phyloP scores from a whole-genome alignment of 2,113 vertebrate genomes.

The Clupea harengus region DNA sequence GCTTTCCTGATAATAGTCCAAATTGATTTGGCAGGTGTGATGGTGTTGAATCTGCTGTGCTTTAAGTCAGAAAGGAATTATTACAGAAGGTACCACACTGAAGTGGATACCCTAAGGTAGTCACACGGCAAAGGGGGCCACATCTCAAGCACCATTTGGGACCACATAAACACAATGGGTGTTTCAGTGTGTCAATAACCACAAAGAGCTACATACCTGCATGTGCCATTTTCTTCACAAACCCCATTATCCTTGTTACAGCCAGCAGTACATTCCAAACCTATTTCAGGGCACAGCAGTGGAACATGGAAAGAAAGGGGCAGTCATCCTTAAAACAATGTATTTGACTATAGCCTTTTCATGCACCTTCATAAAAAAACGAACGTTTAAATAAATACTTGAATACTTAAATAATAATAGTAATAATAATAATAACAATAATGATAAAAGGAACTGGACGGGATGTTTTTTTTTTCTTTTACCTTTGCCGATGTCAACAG shows the following conservation, averaged over 20 bases:
- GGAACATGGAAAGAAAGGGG: not conserved
- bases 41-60: not conserved
- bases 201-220: conserved; percentile 77
- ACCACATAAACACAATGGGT: not conserved
- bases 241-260: conserved; percentile 84
- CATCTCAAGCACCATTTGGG: not conserved
- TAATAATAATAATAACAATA: not conserved
- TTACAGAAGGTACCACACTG: not conserved
- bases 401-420: not conserved
- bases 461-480: conserved; percentile 44
- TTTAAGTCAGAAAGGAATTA: not conserved
- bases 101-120: not conserved
- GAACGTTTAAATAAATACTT: not conserved
- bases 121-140: not conserved
- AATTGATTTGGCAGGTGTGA: not conserved
- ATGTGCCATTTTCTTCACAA: conserved; percentile 82
- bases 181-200: not conserved
- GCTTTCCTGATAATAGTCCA: not conserved
- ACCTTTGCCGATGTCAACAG: conserved; percentile 69
- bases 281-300: conserved; percentile 52
- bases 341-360: not conserved
- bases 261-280: conserved; percentile 75
- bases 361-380: not conserved
- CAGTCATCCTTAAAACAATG: not conserved
- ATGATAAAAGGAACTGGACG: not conserved